Evolutionary conservation across 2,797 vertebrate species (phyloP).

Genomic region (Macrochelys suwanniensis): DNA sequence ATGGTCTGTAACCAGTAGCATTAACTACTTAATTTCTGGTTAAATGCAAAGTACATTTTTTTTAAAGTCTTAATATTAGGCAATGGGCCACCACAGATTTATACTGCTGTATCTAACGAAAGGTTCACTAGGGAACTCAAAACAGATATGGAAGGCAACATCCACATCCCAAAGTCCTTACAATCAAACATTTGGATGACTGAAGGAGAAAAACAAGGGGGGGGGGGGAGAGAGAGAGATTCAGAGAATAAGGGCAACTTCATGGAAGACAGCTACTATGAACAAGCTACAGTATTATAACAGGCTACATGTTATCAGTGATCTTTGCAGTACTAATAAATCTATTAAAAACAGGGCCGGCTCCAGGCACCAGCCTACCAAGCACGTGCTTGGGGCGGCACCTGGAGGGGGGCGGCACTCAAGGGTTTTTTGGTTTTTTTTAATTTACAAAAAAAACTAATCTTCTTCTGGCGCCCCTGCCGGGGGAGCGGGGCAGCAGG

Average conservation of each 20-base stretch:
- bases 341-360: neutral
- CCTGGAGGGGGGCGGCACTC: no score
- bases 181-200: neutral
- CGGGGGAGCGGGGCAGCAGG: no score
- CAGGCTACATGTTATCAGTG: neutral
- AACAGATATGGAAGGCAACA: neutral
- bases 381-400: no score
- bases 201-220: neutral
- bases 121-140: neutral
- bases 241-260: neutral
- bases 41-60: neutral
- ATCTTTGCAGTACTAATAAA: neutral
- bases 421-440: no score
- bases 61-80: neutral
- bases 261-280: neutral
- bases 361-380: no score
- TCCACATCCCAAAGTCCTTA: neutral
- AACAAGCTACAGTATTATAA: neutral
- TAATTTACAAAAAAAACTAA: no score
- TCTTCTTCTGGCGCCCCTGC: no score
- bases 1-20: conserved; percentile 87
- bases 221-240: no score
- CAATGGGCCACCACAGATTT: neutral
- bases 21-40: neutral
- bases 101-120: neutral